Conservation (phyloP, 2,888 invertebrate genomes). For the Drosophila vallismaia region DNA sequence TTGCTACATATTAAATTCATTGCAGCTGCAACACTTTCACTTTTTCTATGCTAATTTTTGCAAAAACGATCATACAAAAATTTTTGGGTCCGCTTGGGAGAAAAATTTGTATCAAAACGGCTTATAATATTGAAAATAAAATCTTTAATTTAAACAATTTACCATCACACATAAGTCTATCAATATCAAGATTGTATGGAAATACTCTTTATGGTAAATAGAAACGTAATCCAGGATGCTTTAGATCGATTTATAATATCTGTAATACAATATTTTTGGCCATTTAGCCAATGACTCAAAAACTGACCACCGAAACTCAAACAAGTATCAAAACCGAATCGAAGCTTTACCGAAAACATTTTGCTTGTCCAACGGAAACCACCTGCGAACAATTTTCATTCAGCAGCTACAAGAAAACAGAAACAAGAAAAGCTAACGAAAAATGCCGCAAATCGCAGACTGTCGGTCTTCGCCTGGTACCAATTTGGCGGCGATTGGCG, state of each 20-base stretch:
- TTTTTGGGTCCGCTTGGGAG: slow-evolving; percentile 10
- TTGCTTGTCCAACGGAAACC: slow-evolving; percentile 65
- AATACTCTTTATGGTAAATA: background rate
- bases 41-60: slow-evolving; percentile 70
- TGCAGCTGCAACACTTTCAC: slow-evolving; percentile 77
- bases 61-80: slow-evolving; percentile 28
- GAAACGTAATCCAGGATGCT: background rate
- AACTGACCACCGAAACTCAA: slow-evolving; percentile 29
- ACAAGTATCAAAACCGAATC: slow-evolving; percentile 13
- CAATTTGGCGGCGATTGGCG: slow-evolving; percentile 77
- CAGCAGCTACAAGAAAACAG: slow-evolving; percentile 22
- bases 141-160: too few relatives aligned
- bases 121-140: too few relatives aligned
- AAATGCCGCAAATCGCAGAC: slow-evolving; percentile 78
- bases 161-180: too few relatives aligned
- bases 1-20: slow-evolving; percentile 66
- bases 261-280: slow-evolving; percentile 17
- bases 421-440: slow-evolving; percentile 55
- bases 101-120: too few relatives aligned
- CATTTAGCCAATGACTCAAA: slow-evolving; percentile 12
- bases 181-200: too few relatives aligned
- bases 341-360: slow-evolving; percentile 28
- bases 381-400: slow-evolving; percentile 73
- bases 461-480: slow-evolving; percentile 74
- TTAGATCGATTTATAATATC: background rate